phyloP scores from a whole-genome alignment of 1,140 invertebrate genomes.

The Argopecten irradians region DNA sequence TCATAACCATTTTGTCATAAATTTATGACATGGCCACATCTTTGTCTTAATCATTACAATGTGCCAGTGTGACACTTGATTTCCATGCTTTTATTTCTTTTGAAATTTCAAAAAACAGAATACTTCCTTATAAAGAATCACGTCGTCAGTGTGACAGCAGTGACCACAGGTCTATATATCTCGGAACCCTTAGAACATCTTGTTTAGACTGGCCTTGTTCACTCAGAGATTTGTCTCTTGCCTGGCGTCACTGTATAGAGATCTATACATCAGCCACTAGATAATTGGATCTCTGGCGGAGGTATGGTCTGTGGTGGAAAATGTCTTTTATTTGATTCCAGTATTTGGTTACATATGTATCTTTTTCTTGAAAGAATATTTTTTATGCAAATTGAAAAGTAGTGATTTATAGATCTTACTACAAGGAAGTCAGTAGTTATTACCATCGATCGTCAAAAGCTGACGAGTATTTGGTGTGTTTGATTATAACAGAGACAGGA shows the following conservation, averaged over 20 bases:
- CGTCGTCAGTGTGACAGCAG: no score
- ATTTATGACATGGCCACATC: no score
- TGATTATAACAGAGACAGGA: neutral
- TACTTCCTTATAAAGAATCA: no score
- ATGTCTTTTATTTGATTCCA: neutral
- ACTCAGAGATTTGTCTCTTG: neutral
- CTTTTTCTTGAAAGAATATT: neutral
- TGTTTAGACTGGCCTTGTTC: no score
- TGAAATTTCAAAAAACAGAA: no score
- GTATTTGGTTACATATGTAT: neutral
- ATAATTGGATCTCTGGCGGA: neutral
- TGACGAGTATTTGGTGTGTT: neutral
- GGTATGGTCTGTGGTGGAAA: slow-evolving; percentile 15
- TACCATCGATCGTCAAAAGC: neutral
- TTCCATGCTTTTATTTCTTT: no score
- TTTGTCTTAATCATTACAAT: no score
- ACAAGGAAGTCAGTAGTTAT: neutral
- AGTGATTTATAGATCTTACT: neutral
- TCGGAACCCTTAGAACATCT: no score
- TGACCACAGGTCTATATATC: no score
- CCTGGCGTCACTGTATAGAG: neutral
- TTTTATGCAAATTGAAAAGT: neutral
- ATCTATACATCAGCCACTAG: neutral
- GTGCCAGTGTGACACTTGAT: no score
- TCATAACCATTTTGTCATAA: no score